These are phyloP conservation scores for Calcarius ornatus DNA, from an alignment of 2,113 vertebrate genomes.

Conservation along the genomic window DNA sequence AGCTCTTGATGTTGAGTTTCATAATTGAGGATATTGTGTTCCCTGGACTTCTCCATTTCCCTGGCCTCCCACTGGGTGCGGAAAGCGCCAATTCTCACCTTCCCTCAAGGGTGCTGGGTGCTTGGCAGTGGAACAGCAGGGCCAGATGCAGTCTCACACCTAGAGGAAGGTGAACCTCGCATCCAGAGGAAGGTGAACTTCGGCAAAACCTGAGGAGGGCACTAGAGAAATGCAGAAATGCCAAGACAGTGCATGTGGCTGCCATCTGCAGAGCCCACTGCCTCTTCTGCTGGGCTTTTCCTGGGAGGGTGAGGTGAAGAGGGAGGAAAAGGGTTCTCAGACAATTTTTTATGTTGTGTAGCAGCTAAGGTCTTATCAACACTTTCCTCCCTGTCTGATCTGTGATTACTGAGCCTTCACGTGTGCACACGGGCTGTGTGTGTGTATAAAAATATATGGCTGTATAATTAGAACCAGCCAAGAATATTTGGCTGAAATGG, in stretches of 20 bases:
- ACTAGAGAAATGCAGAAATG: slow-evolving; percentile 42
- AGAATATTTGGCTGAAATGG: slow-evolving; percentile 46
- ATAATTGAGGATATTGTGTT: neutral
- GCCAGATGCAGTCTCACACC: fast-evolving
- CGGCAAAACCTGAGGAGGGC: slow-evolving; percentile 52
- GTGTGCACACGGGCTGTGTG: neutral
- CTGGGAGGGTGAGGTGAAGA: neutral
- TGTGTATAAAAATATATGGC: slow-evolving; percentile 42
- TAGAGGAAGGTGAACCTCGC: neutral
- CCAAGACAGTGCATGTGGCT: neutral
- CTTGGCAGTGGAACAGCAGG: neutral
- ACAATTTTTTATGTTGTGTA: neutral
- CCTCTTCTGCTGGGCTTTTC: neutral
- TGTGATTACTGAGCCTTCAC: neutral
- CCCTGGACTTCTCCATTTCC: neutral
- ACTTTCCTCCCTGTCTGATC: neutral
- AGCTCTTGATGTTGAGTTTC: neutral
- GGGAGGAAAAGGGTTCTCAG: neutral
- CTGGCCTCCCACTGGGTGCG: fast-evolving
- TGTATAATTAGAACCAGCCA: slow-evolving; percentile 56
- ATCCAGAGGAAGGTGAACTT: neutral
- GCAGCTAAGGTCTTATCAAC: slow-evolving; percentile 39
- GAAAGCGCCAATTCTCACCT: neutral
- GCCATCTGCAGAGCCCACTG: neutral
- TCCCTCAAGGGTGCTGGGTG: neutral